Conservation (phyloP, 2,113 vertebrate species). For the Pteronura brasiliensis region DNA sequence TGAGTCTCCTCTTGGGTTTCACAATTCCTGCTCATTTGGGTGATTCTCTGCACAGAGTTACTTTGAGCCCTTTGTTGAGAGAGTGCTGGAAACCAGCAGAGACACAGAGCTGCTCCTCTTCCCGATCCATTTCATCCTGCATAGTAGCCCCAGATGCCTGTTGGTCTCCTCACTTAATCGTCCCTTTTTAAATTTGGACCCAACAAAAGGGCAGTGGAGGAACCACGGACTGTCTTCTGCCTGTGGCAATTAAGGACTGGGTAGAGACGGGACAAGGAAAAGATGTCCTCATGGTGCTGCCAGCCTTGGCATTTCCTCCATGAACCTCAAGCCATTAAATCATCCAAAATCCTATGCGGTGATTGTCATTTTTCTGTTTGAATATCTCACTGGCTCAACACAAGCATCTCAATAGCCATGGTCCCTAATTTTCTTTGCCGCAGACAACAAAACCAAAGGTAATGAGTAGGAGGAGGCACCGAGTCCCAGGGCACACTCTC, state of each 20-base stretch:
- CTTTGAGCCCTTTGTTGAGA: background rate
- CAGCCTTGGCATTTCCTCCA: conserved; percentile 62
- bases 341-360: conserved; percentile 76
- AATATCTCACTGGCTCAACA: conserved; percentile 75
- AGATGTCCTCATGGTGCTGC: background rate
- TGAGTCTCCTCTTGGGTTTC: background rate
- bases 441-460: conserved; percentile 78
- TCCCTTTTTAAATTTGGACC: background rate
- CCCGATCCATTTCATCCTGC: background rate
- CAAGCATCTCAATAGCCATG: conserved; percentile 68
- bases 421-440: conserved; percentile 75
- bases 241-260: background rate
- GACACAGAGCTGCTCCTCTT: background rate
- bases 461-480: conserved; percentile 72
- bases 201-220: background rate
- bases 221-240: background rate
- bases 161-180: background rate
- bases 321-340: conserved; percentile 77
- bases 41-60: rapidly evolving
- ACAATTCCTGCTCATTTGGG: background rate
- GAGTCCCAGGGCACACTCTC: conserved; percentile 65
- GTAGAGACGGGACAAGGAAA: background rate
- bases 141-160: background rate
- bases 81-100: background rate
- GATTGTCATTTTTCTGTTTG: conserved; percentile 76